Conservation (phyloP, 1,140 invertebrate species). For the Ruditapes philippinarum region DNA sequence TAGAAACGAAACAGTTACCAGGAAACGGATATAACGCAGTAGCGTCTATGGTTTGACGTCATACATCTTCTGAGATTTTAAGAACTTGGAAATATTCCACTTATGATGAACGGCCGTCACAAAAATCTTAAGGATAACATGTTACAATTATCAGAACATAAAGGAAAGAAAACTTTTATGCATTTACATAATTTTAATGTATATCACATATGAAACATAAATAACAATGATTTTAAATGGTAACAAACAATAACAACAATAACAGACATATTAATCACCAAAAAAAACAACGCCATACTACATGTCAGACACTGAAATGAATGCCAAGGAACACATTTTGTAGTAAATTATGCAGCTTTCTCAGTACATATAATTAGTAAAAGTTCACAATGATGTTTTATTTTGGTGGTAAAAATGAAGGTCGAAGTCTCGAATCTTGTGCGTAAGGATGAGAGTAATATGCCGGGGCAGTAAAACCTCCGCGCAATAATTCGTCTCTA, state of each 20-base stretch:
- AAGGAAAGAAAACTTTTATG: not conserved
- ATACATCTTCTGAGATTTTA: no score
- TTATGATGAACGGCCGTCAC: no score
- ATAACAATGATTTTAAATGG: not conserved
- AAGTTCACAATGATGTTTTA: not conserved
- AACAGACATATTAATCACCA: not conserved
- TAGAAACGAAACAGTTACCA: no score
- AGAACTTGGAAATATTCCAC: no score
- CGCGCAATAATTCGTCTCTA: conserved; percentile 38
- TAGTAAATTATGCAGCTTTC: no score
- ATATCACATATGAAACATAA: conserved; percentile 2
- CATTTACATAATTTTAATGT: not conserved
- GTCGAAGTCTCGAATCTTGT: not conserved
- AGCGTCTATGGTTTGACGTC: no score
- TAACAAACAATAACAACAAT: conserved; percentile 2
- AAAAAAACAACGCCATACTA: no score
- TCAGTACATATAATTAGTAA: no score
- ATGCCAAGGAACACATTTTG: no score
- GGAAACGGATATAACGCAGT: no score
- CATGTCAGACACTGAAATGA: no score
- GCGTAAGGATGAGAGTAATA: conserved; percentile 56
- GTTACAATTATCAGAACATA: not conserved
- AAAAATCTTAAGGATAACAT: no score
- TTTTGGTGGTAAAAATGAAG: not conserved
- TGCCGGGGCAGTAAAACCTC: not conserved